These are phyloP conservation scores for Diplodus sargus DNA, from an alignment of 2,797 vertebrate species.

Conservation along the genomic window DNA sequence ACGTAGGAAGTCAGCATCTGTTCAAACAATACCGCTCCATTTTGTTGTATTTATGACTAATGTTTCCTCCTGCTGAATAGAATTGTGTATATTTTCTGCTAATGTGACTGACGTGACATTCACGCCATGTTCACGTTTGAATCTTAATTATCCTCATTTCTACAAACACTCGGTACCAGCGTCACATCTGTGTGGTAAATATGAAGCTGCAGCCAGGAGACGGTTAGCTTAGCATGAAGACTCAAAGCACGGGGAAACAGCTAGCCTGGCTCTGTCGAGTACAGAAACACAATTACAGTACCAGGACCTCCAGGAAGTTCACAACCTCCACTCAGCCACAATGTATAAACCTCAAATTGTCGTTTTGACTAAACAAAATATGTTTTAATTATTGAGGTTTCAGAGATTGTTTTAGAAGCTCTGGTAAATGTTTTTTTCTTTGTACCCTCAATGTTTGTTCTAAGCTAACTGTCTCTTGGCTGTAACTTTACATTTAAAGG, in stretches of 20 bases:
- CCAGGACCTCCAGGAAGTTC: not conserved
- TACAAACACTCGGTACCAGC: not conserved
- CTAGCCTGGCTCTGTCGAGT: not conserved
- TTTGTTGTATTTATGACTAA: slow-evolving; percentile 59
- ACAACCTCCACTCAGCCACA: not conserved
- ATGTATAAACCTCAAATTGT: not conserved
- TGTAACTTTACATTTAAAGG: too few relatives aligned
- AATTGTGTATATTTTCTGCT: slow-evolving; percentile 48
- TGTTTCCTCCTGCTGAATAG: slow-evolving; percentile 45
- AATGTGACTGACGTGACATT: slow-evolving; percentile 27
- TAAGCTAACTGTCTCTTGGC: too few relatives aligned
- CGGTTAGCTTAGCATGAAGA: not conserved
- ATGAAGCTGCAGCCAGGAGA: not conserved
- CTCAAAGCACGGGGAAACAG: not conserved
- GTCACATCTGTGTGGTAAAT: not conserved
- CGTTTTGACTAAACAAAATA: too few relatives aligned
- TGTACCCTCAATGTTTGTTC: too few relatives aligned
- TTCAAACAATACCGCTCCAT: slow-evolving; percentile 59
- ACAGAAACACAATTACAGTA: not conserved
- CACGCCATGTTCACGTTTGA: slow-evolving; percentile 5
- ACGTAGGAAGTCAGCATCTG: slow-evolving; percentile 68
- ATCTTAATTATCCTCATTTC: not conserved
- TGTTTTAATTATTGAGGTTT: too few relatives aligned
- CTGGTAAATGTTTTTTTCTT: not conserved
- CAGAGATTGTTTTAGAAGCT: too few relatives aligned